phyloP scores from a whole-genome alignment of 2,888 invertebrate species.

The Dryomyza anilis region DNA sequence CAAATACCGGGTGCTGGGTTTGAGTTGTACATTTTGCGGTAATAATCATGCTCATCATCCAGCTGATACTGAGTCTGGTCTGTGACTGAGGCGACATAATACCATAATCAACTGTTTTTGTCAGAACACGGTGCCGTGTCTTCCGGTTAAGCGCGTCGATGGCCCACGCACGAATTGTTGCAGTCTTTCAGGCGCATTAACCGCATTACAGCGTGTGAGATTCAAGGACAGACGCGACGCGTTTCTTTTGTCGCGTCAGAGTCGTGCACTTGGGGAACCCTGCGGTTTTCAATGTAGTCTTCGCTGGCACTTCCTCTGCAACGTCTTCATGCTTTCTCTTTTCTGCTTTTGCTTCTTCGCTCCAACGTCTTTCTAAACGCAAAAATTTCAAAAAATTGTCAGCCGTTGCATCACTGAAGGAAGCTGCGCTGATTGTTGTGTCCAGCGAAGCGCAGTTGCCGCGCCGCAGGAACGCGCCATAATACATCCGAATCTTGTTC shows the following conservation, averaged over 20 bases:
- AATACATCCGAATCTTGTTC: constrained; percentile 42
- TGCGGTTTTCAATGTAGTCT: constrained; percentile 34
- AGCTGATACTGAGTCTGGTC: too few relatives aligned
- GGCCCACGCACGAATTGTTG: constrained; percentile 20
- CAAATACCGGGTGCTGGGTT: background rate
- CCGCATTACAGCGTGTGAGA: constrained; percentile 24
- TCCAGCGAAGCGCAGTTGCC: constrained; percentile 25
- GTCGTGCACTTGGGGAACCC: constrained; percentile 24
- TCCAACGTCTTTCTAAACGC: constrained; percentile 32
- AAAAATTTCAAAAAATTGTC: constrained; percentile 27
- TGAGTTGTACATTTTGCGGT: too few relatives aligned
- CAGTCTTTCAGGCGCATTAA: constrained; percentile 28
- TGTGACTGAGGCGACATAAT: constrained; percentile 40
- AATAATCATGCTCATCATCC: constrained; percentile 33
- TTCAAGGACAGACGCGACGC: constrained; percentile 13
- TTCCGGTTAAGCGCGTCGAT: constrained; percentile 4
- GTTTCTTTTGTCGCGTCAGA: constrained; percentile 6
- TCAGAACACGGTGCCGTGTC: constrained; percentile 21
- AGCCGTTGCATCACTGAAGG: background rate
- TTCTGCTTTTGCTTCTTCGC: constrained; percentile 8
- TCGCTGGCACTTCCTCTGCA: too few relatives aligned
- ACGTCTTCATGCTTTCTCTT: background rate
- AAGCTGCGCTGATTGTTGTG: background rate
- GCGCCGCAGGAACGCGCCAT: constrained; percentile 39
- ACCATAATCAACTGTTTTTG: constrained; percentile 46